phyloP scores from a whole-genome alignment of 2,888 invertebrate genomes.

The Liposcelis brunnea region DNA sequence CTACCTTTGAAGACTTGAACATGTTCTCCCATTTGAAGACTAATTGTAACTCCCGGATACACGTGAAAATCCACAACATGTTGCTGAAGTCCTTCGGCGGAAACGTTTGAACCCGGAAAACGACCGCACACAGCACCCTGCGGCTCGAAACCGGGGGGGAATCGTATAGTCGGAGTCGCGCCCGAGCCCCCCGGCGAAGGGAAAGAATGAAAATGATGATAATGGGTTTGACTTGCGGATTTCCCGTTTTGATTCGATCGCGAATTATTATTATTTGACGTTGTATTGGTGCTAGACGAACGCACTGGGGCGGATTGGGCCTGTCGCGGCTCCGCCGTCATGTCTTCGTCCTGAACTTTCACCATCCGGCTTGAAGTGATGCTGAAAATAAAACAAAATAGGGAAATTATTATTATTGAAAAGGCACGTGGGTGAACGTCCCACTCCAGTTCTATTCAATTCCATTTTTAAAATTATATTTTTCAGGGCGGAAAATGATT shows the following conservation, averaged over 20 bases:
- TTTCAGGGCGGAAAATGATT: too few species aligned
- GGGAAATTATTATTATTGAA: too few species aligned
- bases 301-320: too few species aligned
- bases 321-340: slow-evolving; percentile 1
- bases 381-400: not conserved
- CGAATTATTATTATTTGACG: too few species aligned
- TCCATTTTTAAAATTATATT: too few species aligned
- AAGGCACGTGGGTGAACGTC: too few species aligned
- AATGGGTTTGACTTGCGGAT: too few species aligned
- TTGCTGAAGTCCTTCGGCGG: slow-evolving; percentile 26
- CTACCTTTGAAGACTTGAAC: slow-evolving; percentile 59
- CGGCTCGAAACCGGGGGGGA: slow-evolving; percentile 34
- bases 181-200: too few species aligned
- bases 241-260: too few species aligned
- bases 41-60: slow-evolving; percentile 59
- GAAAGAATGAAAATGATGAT: too few species aligned
- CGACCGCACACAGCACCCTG: slow-evolving; percentile 24
- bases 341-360: slow-evolving; percentile 8
- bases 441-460: too few species aligned
- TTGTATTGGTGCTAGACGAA: too few species aligned
- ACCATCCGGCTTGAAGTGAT: slow-evolving; percentile 5
- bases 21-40: slow-evolving; percentile 55
- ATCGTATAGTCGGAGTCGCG: not conserved
- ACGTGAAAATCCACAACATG: slow-evolving; percentile 58
- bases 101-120: slow-evolving; percentile 17